Evolutionary conservation across 2,888 invertebrate species (phyloP).

Genomic region (Quadroppia sp.): DNA sequence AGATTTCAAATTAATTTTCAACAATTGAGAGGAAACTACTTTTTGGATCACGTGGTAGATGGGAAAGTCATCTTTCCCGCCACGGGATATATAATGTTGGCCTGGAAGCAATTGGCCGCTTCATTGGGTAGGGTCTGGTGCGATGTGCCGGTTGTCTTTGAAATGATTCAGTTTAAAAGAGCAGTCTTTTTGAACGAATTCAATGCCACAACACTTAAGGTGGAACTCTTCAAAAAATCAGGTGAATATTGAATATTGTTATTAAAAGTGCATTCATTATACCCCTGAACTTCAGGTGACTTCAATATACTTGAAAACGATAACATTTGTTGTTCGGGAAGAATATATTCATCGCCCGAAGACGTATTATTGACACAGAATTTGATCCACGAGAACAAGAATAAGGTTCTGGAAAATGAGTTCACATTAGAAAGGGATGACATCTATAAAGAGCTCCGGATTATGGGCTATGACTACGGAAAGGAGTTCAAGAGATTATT

Average conservation of each 20-base stretch:
- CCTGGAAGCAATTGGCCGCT: constrained; percentile 61
- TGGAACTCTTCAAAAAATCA: constrained; percentile 50
- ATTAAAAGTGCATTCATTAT: constrained; percentile 41
- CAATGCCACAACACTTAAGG: constrained; percentile 30
- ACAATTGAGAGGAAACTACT: too few relatives aligned
- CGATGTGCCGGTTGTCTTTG: constrained; percentile 18
- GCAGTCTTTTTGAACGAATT: constrained; percentile 23
- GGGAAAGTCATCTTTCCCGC: constrained; percentile 55
- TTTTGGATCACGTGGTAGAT: constrained; percentile 63
- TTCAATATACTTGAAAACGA: constrained; percentile 1
- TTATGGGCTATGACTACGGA: constrained; percentile 79
- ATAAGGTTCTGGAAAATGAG: not conserved
- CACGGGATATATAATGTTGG: constrained; percentile 36
- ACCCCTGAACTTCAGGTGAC: not conserved
- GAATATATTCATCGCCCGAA: constrained; percentile 40
- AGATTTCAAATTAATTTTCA: too few relatives aligned
- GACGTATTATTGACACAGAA: not conserved
- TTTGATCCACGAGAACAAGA: not conserved
- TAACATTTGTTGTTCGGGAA: constrained; percentile 52
- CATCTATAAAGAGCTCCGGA: constrained; percentile 76
- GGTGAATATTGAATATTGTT: too few relatives aligned
- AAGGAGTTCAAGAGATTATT: constrained; percentile 68
- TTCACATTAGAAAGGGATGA: constrained; percentile 55
- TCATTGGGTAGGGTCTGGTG: not conserved
- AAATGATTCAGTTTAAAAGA: constrained; percentile 31